Conservation (phyloP, 2,888 invertebrate genomes). For the Notocelia uddmanniana region DNA sequence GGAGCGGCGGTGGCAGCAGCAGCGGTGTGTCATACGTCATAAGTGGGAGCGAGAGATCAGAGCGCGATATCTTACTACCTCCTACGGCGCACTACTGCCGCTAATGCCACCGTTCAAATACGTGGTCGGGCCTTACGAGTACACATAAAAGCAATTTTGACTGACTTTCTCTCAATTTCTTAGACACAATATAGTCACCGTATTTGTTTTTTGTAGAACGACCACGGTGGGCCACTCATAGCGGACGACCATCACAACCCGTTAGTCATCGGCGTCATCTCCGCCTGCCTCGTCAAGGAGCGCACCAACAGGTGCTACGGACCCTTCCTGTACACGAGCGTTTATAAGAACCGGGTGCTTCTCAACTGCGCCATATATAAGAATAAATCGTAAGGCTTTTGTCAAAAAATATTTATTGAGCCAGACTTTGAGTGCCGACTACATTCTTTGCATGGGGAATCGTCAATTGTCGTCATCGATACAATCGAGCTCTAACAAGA, state of each 20-base stretch:
- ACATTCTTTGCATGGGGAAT: background rate
- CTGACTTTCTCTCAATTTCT: too few species aligned
- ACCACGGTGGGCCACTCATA: conserved; percentile 71
- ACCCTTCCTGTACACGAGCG: conserved; percentile 71
- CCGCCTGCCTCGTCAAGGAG: conserved; percentile 70
- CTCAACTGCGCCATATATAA: conserved; percentile 71
- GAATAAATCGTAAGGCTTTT: conserved; percentile 57
- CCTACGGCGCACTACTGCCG: too few species aligned
- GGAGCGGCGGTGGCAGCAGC: too few species aligned
- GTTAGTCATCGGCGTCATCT: conserved; percentile 69
- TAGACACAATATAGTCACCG: conserved; percentile 44
- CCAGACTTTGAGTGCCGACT: background rate
- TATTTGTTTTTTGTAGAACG: conserved; percentile 58
- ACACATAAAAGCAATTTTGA: too few species aligned
- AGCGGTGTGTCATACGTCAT: too few species aligned
- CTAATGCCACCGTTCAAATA: too few species aligned
- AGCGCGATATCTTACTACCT: too few species aligned
- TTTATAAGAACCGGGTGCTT: conserved; percentile 64
- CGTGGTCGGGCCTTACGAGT: too few species aligned
- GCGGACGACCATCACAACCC: conserved; percentile 57
- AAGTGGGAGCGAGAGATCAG: too few species aligned
- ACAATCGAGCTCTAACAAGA: too few species aligned
- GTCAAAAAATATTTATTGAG: background rate
- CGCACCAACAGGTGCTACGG: conserved; percentile 68
- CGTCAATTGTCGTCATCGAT: too few species aligned